Evolutionary conservation across 2,888 invertebrate genomes (phyloP), one percentile per base, ranked within the genome.

Genomic region (Mantis religiosa): DNA sequence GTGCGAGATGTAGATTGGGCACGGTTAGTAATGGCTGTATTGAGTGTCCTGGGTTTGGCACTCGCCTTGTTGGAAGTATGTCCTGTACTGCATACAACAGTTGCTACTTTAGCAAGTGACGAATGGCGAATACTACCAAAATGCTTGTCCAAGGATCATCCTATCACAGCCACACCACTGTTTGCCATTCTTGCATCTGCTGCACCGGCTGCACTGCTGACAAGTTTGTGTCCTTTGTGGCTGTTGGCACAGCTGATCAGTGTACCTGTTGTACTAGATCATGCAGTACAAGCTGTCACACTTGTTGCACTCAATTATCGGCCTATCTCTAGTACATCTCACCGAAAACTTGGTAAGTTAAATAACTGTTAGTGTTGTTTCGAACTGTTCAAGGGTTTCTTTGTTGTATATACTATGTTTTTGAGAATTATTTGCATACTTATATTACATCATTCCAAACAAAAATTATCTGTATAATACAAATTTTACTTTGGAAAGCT

Each of bases 121-220:
- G 95, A 95, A 91, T 95, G 95, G 95, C 94, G 94, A 90, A 94
- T 95, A 28, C 93, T 96, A 47, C 95, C 95, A 15, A 93, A 95
- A 85, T 95, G 95, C 2, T 94, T 95, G 93, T 94, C 95, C 25
- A 95, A 95, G 90, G 94, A 95, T 91, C 95, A 94, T 91, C 92
- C 94, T 4, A 93, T 95, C 15, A 95, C 95, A 84, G 95, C 95
- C 54, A 95, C 95, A 90, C 95, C 95, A 3, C 95, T 95, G 3
- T 92, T 95, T 41, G 95, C 95, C n/a, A 95, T 95, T 81, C 95
- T 95, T 91, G 95, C 95, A 89, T 89, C 93, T 95, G 96, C 95
- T 89, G 95, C 95, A 92, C 92, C 95, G 89, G 94, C 95, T 84
- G 95, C 95, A 82, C 95, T 95, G 88, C 92, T 95, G 88, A 95